Percentiles rank a stretch among this genome's conserved stretches.
Evolutionary conservation across 2,797 vertebrate species (phyloP).

Genomic region (Argya squamiceps): DNA sequence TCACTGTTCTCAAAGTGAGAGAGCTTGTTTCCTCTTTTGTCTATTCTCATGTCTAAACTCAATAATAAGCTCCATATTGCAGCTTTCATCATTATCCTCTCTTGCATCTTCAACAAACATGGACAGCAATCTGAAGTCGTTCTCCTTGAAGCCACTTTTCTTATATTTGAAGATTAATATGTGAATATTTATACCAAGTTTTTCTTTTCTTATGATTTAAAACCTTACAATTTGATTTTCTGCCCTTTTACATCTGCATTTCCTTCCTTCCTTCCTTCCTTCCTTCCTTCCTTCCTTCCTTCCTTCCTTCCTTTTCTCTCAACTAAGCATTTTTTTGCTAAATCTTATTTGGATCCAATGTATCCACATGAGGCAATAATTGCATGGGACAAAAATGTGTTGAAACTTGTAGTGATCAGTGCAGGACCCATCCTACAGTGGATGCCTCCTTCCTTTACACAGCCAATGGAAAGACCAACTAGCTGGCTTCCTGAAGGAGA

Average conservation of each 20-base stretch:
- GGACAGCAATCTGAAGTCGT: background rate
- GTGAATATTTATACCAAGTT: background rate
- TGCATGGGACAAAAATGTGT: accelerated
- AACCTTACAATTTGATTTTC: background rate
- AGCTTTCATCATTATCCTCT: background rate
- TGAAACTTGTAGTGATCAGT: background rate
- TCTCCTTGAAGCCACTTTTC: background rate
- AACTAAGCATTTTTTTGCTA: background rate
- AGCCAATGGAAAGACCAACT: background rate
- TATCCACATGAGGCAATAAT: background rate
- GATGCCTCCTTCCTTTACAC: background rate
- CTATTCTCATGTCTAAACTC: background rate
- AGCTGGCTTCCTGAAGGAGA: background rate
- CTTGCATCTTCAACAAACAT: background rate
- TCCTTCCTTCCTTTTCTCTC: background rate
- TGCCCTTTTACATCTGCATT: background rate
- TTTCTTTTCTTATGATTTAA: background rate
- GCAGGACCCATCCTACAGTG: background rate
- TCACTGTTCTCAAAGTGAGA: background rate
- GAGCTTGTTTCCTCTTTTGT: background rate
- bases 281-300: background rate
- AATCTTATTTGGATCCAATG: background rate
- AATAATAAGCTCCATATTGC: background rate
- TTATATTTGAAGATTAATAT: background rate
- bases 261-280: background rate